Percentiles rank a stretch among this genome's conserved stretches.
Conservation (phyloP, 2,888 invertebrate species). For the Argyresthia albistria region DNA sequence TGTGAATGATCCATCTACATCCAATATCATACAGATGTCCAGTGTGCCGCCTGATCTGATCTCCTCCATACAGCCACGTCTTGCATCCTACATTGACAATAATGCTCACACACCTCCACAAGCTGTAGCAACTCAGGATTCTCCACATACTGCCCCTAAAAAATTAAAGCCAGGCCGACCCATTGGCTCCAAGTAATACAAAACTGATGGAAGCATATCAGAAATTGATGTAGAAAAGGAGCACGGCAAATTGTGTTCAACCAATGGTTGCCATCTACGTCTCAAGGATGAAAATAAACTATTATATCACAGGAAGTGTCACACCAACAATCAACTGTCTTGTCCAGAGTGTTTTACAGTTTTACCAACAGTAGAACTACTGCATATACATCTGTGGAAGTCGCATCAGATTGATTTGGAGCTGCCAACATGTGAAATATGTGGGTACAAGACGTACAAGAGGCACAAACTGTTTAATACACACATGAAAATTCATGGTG, state of each 20-base stretch:
- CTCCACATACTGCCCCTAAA: not conserved
- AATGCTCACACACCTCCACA: not conserved
- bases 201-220: constrained; percentile 13
- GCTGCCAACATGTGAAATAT: constrained; percentile 81
- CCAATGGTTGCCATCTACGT: constrained; percentile 68
- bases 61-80: constrained; percentile 43
- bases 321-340: constrained; percentile 53
- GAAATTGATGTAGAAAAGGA: constrained; percentile 9
- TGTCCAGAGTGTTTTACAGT: constrained; percentile 79
- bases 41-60: constrained; percentile 57
- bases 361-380: constrained; percentile 73
- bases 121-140: not conserved
- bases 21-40: constrained; percentile 41
- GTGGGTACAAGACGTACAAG: constrained; percentile 81
- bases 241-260: constrained; percentile 52
- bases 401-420: constrained; percentile 85
- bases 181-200: constrained; percentile 1
- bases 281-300: constrained; percentile 73
- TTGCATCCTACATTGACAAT: constrained; percentile 11
- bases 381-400: constrained; percentile 88
- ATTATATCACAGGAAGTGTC: constrained; percentile 77
- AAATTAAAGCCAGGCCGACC: constrained; percentile 18
- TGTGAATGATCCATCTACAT: constrained; percentile 30
- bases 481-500: constrained; percentile 83
- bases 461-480: constrained; percentile 79